Evolutionary conservation across 2,113 vertebrate genomes (phyloP).

Genomic region (Paradisaea rubra): DNA sequence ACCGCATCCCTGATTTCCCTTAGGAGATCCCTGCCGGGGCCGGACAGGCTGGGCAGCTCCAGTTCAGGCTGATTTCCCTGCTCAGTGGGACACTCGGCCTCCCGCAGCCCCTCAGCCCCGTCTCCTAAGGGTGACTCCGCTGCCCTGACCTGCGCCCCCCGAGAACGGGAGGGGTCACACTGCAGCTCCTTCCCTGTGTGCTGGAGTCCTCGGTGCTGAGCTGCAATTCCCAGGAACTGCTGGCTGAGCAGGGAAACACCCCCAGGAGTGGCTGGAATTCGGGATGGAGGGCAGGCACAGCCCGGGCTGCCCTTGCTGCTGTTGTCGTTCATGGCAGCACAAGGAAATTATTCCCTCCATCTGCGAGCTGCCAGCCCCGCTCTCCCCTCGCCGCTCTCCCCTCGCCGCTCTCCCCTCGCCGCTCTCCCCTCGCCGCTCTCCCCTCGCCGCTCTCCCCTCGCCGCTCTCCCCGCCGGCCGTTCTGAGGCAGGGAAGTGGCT

Average conservation of each 20-base stretch:
- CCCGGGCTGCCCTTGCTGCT: background rate
- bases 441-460: background rate
- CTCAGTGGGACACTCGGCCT: background rate
- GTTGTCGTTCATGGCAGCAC: background rate
- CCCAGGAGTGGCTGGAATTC: background rate
- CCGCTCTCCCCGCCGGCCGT: background rate
- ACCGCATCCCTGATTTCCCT: background rate
- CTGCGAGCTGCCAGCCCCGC: background rate
- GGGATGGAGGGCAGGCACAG: background rate
- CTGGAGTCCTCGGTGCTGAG: rapidly evolving
- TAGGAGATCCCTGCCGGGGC: background rate
- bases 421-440: background rate
- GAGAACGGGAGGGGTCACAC: rapidly evolving
- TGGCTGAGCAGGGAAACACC: background rate
- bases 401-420: background rate
- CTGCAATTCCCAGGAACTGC: background rate
- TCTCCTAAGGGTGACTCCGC: too few relatives aligned
- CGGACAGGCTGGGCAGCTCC: background rate
- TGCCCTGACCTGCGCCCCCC: background rate
- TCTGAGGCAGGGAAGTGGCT: background rate
- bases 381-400: background rate
- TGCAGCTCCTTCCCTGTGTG: background rate
- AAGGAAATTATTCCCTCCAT: background rate
- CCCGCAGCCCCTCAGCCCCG: background rate
- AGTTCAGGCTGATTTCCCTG: too few relatives aligned